phyloP scores from a whole-genome alignment of 2,888 invertebrate species.

The Polyploca ridens region DNA sequence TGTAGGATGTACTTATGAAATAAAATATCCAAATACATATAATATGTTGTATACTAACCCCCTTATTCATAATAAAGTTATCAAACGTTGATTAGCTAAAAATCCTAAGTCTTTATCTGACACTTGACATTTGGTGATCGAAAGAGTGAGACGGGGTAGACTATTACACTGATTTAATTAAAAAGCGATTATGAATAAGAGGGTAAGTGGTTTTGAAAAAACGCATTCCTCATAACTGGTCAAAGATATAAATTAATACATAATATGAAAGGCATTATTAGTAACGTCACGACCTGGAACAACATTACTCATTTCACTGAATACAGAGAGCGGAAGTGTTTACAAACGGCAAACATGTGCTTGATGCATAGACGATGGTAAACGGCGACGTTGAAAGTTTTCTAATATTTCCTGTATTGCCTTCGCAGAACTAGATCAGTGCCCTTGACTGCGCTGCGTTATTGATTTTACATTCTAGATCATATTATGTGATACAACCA shows the following conservation, averaged over 20 bases:
- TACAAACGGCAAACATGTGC: slow-evolving; percentile 5
- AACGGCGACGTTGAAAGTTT: slow-evolving; percentile 13
- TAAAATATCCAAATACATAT: too few species aligned
- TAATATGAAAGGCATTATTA: not conserved
- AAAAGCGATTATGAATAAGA: too few species aligned
- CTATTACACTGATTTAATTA: too few species aligned
- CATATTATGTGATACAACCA: not conserved
- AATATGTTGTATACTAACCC: too few species aligned
- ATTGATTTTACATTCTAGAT: slow-evolving; percentile 9
- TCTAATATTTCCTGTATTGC: slow-evolving; percentile 12
- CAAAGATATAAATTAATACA: not conserved
- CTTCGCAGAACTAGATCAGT: slow-evolving; percentile 7
- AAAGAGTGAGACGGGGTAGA: too few species aligned
- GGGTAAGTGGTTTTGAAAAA: too few species aligned
- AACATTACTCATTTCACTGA: slow-evolving; percentile 10
- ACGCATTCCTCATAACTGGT: not conserved
- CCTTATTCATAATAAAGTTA: too few species aligned
- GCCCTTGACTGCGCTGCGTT: slow-evolving; percentile 10
- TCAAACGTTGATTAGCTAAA: too few species aligned
- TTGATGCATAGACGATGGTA: slow-evolving; percentile 7
- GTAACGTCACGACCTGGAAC: not conserved
- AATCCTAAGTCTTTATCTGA: too few species aligned
- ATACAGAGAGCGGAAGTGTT: slow-evolving; percentile 3
- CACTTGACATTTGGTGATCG: too few species aligned
- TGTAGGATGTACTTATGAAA: too few species aligned